These are phyloP conservation scores for Acipenser oxyrinchus DNA, from an alignment of 2,797 vertebrate genomes.

Conservation along the genomic window DNA sequence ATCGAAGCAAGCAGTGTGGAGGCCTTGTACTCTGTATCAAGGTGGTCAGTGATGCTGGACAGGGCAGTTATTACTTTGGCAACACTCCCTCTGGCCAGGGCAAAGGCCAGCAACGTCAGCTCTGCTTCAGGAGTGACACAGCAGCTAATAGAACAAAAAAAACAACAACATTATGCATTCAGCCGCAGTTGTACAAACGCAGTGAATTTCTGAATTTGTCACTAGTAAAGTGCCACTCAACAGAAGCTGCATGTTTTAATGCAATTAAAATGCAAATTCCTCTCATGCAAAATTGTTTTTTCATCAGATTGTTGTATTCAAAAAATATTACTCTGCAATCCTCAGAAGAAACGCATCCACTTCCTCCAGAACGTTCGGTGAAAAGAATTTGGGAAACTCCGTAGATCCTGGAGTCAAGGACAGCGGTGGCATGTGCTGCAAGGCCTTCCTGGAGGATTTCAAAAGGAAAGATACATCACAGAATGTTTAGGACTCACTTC, in stretches of 20 bases:
- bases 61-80: constrained; percentile 85
- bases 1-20: constrained; percentile 81
- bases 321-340: constrained; percentile 79
- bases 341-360: constrained; percentile 91
- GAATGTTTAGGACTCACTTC: too few species aligned
- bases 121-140: constrained; percentile 84
- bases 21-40: constrained; percentile 75
- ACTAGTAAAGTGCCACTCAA: neutral
- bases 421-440: constrained; percentile 90
- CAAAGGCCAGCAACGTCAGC: constrained; percentile 85
- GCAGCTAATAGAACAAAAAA: constrained; percentile 55
- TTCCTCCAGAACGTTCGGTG: constrained; percentile 87
- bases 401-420: constrained; percentile 81
- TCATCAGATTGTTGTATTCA: neutral
- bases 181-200: neutral
- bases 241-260: neutral
- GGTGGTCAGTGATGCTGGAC: constrained; percentile 71
- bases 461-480: too few species aligned
- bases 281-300: neutral
- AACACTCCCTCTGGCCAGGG: constrained; percentile 86
- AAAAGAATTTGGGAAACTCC: constrained; percentile 89
- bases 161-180: neutral
- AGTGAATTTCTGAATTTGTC: neutral
- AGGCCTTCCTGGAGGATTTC: constrained; percentile 70
- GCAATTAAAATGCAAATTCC: neutral